Base-by-base conservation (phyloP, 2,113 vertebrate genomes). In the Dicrurus megarhynchus region DNA sequence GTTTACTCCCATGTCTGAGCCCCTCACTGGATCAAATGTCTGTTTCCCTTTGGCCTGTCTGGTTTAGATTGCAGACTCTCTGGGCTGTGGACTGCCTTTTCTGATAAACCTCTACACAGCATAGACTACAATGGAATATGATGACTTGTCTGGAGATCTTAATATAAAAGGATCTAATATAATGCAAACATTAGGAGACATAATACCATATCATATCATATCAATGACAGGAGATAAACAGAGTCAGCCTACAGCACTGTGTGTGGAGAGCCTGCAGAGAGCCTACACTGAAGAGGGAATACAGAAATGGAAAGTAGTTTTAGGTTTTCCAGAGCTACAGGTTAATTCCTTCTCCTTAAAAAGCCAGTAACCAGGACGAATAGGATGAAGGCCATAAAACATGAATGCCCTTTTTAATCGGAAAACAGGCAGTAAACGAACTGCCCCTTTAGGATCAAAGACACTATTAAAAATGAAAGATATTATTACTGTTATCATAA, bases 391-490 rank as follows among this genome's bases (percentile, higher is more conserved):
- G 26, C 28, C 7, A 33, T 95, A 95, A 91, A 95, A 81, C 47
- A 41, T 20, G 18, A 93, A 57, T 56, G 64, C 35, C 30, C 23
- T 53, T 87, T 68, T 93, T 70, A 92, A 84, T 52, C 70, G 39
- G 69, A 87, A 92, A 95, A 81, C n/a, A 77, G 67, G n/a, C 39
- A 89, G 50, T 65, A 77, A 94, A 90, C 1, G 13, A 77, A 67
- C 21, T 86, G 35, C 14, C 21, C 21, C 33, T 93, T 83, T 44
- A 93, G 76, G 76, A 95, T 95, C 63, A 92, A 95, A 92, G 60
- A 41, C 0, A 0, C 19, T 74, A 42, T 81, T 90, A 92, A 93
- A 92, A 96, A 78, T 84, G 30, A 88, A 95, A 90, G 21, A 67
- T 90, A 74, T 63, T 88, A 67, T 88, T 97, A 60, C 53, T 65